Evolutionary conservation across 2,113 vertebrate genomes (phyloP), one percentile per base, ranked within the genome.

Genomic region (Aptenodytes patagonicus): DNA sequence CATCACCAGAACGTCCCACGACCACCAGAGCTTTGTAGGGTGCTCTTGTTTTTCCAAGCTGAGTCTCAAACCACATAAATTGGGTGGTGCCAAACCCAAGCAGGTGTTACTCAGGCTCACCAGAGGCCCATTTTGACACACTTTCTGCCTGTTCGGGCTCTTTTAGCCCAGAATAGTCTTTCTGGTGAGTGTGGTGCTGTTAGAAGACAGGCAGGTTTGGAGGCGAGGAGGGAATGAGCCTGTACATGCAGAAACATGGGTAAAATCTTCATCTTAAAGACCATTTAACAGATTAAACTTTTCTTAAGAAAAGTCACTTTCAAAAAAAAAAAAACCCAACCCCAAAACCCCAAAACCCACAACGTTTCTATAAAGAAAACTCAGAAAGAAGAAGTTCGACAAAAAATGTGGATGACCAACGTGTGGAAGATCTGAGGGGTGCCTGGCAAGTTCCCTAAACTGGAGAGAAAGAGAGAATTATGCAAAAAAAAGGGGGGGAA

Each of bases 321-420:
- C 24, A 26, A 34, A 89, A 51, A 83, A 42, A 42, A 60, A 9
- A 17, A 7, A 49, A 3, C 9, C 5, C 34, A 44, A 8, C 20
- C 52, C 47, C 17, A 12, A 86, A 86, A 12, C n/a, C 36, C 19
- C 11, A 26, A 72, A 34, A 11, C 40, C 38, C 66, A 64, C 54
- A 24, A 60, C 52, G 21, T 46, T 91, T 36, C 51, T 91, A 28
- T 40, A 8, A 89, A 87, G 49, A 66, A 49, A 11, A 1, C 64
- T 68, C 80, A 73, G 58, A 93, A 96, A 96, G 61, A 61, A 91
- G 71, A 90, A 93, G 78, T 76, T 76, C 5, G 60, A 81, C 40
- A 68, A 78, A 75, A 71, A 29, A 17, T 58, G 40, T 24, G 60
- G 54, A 49, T 73, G 36, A 75, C n/a, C 17, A 54, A 40, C 0